Conservation (phyloP, 2,888 invertebrate species). For the Nemoura dubitans region DNA sequence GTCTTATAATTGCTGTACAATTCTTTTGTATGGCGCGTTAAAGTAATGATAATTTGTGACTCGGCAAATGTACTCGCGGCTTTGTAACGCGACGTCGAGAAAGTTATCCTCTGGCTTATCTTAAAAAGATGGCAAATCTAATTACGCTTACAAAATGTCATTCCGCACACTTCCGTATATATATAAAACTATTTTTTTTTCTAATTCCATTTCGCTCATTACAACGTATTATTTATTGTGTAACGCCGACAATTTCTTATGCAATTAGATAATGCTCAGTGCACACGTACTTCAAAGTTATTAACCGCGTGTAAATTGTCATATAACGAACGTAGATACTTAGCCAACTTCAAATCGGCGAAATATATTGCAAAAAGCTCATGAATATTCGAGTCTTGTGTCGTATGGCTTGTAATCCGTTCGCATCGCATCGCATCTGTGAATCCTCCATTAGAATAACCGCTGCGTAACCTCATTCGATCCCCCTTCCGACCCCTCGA, state of each 20-base stretch:
- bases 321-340: not conserved
- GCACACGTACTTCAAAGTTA: not conserved
- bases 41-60: not conserved
- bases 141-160: constrained; percentile 12
- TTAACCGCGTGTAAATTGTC: not conserved
- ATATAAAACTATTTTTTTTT: not conserved
- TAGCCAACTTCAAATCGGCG: not conserved
- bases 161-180: not conserved
- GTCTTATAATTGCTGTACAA: not conserved
- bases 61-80: not conserved
- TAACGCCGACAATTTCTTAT: not conserved
- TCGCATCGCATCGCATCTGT: not conserved
- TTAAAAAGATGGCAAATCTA: not conserved
- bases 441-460: not conserved
- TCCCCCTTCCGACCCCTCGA: not conserved
- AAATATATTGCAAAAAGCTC: not conserved
- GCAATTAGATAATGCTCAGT: not conserved
- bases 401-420: not conserved
- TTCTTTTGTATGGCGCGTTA: not conserved
- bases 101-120: not conserved
- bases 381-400: not conserved
- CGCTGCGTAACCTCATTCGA: constrained; percentile 20
- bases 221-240: constrained; percentile 4
- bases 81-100: not conserved
- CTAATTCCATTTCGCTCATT: constrained; percentile 12